A percentile compares a stretch with the other conserved stretches of the same genome.
phyloP scores from a whole-genome alignment of 2,888 invertebrate species.

The Linnaemya vulpina region DNA sequence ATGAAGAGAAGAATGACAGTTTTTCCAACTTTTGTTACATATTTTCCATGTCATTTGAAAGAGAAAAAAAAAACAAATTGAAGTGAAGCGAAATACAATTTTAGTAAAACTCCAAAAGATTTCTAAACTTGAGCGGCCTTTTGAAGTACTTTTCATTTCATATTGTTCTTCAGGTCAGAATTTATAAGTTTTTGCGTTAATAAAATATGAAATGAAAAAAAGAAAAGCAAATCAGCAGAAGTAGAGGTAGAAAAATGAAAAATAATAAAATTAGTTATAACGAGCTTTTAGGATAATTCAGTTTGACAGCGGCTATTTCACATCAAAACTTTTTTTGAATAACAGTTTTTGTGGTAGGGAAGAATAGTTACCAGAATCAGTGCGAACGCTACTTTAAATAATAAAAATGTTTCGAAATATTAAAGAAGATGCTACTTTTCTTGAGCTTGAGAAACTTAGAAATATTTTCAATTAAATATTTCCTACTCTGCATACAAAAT shows the following conservation, averaged over 20 bases:
- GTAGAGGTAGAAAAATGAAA: background rate
- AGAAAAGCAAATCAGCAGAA: background rate
- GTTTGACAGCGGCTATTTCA: conserved; percentile 18
- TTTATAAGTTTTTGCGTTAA: conserved; percentile 38
- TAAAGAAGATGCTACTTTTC: too few species aligned
- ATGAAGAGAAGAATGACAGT: conserved; percentile 55
- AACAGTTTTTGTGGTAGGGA: background rate
- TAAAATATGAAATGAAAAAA: background rate
- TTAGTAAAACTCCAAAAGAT: background rate
- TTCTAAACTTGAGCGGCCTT: conserved; percentile 3
- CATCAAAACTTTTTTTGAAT: background rate
- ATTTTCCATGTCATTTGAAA: conserved; percentile 61
- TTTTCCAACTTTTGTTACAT: conserved; percentile 68
- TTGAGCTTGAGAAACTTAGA: too few species aligned
- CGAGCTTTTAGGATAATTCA: conserved; percentile 55
- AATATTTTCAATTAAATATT: too few species aligned
- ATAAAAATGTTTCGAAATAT: background rate
- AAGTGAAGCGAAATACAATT: conserved; percentile 18
- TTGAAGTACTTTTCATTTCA: conserved; percentile 21
- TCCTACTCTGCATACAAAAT: too few species aligned
- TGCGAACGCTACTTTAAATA: too few species aligned
- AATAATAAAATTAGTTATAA: conserved; percentile 39
- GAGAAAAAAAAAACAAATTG: background rate
- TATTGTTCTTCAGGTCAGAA: conserved; percentile 43
- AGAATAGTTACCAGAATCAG: background rate